These are phyloP conservation scores for Brevimyrus niger DNA, from an alignment of 2,113 vertebrate species.

Conservation along the genomic window DNA sequence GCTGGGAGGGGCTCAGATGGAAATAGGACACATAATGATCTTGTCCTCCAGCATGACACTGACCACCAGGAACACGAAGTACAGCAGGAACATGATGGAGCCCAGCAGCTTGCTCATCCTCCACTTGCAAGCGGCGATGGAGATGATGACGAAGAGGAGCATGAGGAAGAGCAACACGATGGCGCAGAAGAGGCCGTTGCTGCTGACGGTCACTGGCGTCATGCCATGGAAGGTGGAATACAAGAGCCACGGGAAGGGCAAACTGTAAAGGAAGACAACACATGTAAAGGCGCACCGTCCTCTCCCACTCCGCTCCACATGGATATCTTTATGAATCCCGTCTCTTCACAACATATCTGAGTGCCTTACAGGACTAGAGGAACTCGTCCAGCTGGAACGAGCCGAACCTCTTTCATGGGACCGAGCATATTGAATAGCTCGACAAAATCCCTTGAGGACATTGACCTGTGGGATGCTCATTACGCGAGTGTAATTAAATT, in stretches of 20 bases:
- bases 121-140: conserved; percentile 92
- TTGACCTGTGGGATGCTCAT: neutral
- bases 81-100: conserved; percentile 88
- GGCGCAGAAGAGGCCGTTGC: conserved; percentile 92
- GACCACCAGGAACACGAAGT: conserved; percentile 84
- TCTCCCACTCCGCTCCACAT: neutral
- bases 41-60: conserved; percentile 90
- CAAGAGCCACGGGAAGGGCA: conserved; percentile 87
- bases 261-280: conserved; percentile 53
- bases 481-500: conserved; percentile 9
- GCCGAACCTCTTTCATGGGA: neutral
- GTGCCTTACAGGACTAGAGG: neutral
- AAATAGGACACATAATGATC: conserved; percentile 76
- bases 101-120: conserved; percentile 91
- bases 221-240: conserved; percentile 63
- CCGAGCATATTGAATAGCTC: neutral
- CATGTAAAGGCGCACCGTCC: neutral
- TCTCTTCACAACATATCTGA: neutral
- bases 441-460: neutral
- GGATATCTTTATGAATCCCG: neutral
- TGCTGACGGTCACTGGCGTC: conserved; percentile 75
- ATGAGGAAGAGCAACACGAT: conserved; percentile 96
- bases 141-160: conserved; percentile 90
- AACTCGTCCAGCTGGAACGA: neutral
- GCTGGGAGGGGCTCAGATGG: conserved; percentile 60